These are phyloP conservation scores for Troides helena DNA, from an alignment of 2,888 invertebrate genomes.

Conservation along the genomic window DNA sequence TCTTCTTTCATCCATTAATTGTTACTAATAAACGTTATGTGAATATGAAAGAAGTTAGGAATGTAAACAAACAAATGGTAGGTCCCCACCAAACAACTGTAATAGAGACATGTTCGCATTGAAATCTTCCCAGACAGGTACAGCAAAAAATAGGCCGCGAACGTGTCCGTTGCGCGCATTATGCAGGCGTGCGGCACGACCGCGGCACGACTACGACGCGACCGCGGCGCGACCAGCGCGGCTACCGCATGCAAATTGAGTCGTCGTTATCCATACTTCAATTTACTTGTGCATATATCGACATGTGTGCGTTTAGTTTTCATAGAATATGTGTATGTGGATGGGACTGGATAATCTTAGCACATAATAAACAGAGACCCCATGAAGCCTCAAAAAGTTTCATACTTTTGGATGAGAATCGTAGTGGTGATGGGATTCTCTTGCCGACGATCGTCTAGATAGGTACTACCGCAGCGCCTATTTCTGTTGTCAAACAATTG, in stretches of 20 bases:
- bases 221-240: constrained; percentile 12
- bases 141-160: constrained; percentile 75
- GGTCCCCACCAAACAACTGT: constrained; percentile 37
- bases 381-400: no score
- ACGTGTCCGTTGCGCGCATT: constrained; percentile 57
- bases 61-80: constrained; percentile 54
- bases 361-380: neutral
- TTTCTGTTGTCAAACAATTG: no score
- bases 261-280: constrained; percentile 1
- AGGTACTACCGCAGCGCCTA: no score
- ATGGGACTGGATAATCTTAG: neutral
- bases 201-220: constrained; percentile 33
- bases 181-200: constrained; percentile 78
- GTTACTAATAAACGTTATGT: neutral
- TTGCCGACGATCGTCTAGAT: no score
- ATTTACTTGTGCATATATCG: neutral
- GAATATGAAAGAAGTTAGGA: neutral
- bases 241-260: constrained; percentile 37
- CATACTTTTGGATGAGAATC: no score
- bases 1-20: neutral
- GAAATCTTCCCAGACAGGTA: constrained; percentile 63
- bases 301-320: neutral
- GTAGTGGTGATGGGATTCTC: no score
- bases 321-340: neutral
- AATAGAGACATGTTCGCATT: constrained; percentile 74